Evolutionary conservation across 2,113 vertebrate genomes (phyloP).

Genomic region (Rynchops niger): DNA sequence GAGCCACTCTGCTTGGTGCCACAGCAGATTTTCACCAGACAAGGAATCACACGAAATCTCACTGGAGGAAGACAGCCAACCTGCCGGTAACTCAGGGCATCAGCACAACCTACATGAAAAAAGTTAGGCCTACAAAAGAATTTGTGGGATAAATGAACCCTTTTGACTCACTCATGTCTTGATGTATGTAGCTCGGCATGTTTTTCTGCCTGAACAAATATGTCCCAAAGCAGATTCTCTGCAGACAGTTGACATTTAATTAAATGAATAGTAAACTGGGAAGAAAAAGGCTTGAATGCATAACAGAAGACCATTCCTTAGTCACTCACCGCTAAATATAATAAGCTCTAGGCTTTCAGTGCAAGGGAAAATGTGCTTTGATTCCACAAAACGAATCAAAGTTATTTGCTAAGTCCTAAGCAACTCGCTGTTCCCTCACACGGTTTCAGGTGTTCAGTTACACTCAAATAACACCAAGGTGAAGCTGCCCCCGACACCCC

Average conservation of each 20-base stretch:
- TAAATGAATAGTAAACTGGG: background rate
- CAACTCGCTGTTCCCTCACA: accelerated
- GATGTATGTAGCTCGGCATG: accelerated
- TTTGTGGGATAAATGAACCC: background rate
- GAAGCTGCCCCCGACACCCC: accelerated
- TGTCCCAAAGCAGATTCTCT: background rate
- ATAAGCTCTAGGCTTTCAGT: background rate
- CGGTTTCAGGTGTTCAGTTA: background rate
- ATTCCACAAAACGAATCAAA: background rate
- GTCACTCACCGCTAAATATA: background rate
- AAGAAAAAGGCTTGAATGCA: accelerated
- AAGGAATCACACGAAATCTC: background rate
- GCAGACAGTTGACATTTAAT: background rate
- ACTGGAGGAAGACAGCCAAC: accelerated
- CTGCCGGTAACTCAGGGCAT: background rate
- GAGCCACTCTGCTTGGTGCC: background rate
- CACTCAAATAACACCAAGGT: accelerated
- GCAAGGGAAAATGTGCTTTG: accelerated
- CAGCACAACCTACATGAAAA: background rate
- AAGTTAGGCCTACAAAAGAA: background rate
- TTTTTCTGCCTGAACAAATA: background rate
- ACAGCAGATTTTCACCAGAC: background rate
- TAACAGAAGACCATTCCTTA: background rate
- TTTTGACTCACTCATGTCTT: accelerated
- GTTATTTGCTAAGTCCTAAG: too few relatives aligned